Evolutionary conservation across 2,888 invertebrate genomes (phyloP).

Genomic region (Acanthosepion esculentum): DNA sequence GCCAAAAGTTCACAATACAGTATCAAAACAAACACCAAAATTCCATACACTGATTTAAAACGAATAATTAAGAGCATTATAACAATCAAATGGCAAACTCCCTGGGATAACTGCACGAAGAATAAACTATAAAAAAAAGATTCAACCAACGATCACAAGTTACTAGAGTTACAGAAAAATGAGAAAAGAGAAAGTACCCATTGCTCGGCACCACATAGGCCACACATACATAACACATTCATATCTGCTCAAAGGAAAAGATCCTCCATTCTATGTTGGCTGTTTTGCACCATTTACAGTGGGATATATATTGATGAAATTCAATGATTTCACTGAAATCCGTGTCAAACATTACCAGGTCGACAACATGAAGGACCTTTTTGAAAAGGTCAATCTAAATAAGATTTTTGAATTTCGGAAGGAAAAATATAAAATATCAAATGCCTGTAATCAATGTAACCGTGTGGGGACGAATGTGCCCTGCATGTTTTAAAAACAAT

Average conservation of each 20-base stretch:
- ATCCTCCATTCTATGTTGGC: neutral
- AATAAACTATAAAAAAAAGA: neutral
- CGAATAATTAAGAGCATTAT: neutral
- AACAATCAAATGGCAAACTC: neutral
- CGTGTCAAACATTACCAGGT: no score
- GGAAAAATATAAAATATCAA: no score
- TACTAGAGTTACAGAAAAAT: neutral
- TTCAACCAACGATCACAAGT: neutral
- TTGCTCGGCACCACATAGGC: neutral
- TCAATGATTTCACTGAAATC: neutral
- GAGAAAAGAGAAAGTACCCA: neutral
- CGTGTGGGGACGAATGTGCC: no score
- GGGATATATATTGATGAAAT: neutral
- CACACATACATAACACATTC: neutral
- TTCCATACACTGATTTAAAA: no score
- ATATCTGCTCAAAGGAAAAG: neutral
- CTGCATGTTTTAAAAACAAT: no score
- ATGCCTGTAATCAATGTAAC: no score
- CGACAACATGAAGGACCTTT: no score
- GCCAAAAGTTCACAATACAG: neutral
- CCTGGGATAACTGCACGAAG: neutral
- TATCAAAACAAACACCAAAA: neutral
- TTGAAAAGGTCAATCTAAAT: no score
- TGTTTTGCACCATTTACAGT: neutral
- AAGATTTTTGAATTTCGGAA: no score